phyloP scores from a whole-genome alignment of 2,888 invertebrate genomes.

The Capitulum mitella region DNA sequence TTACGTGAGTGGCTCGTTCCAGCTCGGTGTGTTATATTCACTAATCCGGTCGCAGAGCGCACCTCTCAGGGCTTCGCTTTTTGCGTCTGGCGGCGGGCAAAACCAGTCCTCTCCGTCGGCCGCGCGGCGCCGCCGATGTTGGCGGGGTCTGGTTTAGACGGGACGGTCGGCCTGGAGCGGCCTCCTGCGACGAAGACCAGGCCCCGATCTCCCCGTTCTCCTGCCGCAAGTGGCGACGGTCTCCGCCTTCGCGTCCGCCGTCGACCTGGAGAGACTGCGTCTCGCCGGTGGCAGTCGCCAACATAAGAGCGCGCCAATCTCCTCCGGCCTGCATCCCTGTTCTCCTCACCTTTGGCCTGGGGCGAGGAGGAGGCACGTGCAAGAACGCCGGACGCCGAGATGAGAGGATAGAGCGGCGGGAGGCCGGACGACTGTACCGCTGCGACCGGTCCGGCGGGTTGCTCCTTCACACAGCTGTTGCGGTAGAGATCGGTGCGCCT shows the following conservation, averaged over 20 bases:
- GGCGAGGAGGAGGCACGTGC: neutral
- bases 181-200: neutral
- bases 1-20: neutral
- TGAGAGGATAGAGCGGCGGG: neutral
- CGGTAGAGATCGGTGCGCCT: neutral
- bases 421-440: too few species aligned
- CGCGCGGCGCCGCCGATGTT: neutral
- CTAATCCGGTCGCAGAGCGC: neutral
- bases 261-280: too few species aligned
- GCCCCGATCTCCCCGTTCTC: neutral
- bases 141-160: neutral
- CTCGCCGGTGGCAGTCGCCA: neutral
- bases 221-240: neutral
- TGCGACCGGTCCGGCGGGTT: neutral
- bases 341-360: neutral
- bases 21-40: neutral
- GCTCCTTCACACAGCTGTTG: neutral
- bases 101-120: neutral
- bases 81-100: neutral
- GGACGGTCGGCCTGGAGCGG: neutral
- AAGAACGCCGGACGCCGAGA: constrained; percentile 5
- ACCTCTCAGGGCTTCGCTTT: neutral
- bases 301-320: neutral
- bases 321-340: neutral
- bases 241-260: neutral